Conservation (phyloP, 2,113 vertebrate genomes). For the Stomatorhinus ivindoensis region DNA sequence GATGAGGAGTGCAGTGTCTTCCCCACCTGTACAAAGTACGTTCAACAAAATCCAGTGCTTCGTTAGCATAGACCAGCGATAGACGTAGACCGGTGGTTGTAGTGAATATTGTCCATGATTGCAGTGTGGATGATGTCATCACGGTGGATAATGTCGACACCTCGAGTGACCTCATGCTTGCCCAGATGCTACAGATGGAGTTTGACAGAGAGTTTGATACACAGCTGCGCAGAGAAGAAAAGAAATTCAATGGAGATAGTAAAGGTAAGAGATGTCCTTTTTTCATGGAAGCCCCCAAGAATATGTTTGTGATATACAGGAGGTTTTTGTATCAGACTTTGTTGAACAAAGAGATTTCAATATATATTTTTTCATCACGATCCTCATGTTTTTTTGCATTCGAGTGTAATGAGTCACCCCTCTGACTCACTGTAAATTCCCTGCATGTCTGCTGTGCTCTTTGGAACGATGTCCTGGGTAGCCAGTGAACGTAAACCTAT, state of each 20-base stretch:
- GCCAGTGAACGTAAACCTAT: background rate
- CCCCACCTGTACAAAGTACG: constrained; percentile 61
- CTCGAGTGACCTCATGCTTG: constrained; percentile 85
- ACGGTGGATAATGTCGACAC: constrained; percentile 69
- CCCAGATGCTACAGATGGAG: constrained; percentile 96
- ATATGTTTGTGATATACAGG: background rate
- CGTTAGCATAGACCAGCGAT: background rate
- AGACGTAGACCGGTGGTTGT: background rate
- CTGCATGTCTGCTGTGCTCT: background rate
- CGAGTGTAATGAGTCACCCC: background rate
- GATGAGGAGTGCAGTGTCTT: constrained; percentile 71
- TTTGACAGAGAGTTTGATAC: constrained; percentile 93
- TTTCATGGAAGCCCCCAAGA: background rate
- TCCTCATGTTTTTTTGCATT: background rate
- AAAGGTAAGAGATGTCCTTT: constrained; percentile 67
- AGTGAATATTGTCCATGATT: background rate
- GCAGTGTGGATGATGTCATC: constrained; percentile 62
- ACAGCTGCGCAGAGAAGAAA: constrained; percentile 87
- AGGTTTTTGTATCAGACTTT: background rate
- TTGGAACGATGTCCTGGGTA: background rate
- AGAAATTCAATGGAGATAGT: constrained; percentile 92
- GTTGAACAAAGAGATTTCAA: background rate
- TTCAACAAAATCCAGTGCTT: constrained; percentile 27
- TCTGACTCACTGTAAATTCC: background rate
- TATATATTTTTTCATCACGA: background rate